Percentiles rank a stretch among this genome's conserved stretches.
phyloP scores from a whole-genome alignment of 2,888 invertebrate species.

The Anoplius nigerrimus region DNA sequence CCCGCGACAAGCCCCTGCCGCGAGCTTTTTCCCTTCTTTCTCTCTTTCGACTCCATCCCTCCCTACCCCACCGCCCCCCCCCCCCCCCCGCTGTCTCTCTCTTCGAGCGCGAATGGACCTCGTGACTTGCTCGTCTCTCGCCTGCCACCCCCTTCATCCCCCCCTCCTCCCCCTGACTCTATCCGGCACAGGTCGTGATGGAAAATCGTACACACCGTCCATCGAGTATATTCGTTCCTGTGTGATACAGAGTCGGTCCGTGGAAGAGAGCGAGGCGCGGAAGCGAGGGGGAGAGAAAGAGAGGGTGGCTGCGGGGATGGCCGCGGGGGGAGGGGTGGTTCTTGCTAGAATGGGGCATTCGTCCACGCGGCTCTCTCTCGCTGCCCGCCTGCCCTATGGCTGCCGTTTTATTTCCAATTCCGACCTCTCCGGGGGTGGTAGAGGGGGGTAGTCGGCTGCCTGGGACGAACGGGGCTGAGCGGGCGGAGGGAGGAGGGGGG shows the following conservation, averaged over 20 bases:
- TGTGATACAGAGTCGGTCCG: constrained; percentile 21
- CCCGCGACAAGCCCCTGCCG: constrained; percentile 32
- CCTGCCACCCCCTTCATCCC: constrained; percentile 31
- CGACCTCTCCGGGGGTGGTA: constrained; percentile 31
- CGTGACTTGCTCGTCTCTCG: constrained; percentile 43
- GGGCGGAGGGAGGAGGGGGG: constrained; percentile 17
- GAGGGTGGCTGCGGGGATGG: constrained; percentile 31
- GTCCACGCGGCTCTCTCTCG: constrained; percentile 29
- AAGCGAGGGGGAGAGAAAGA: constrained; percentile 16
- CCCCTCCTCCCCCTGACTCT: constrained; percentile 15
- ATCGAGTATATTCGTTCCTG: constrained; percentile 44
- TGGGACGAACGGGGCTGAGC: background rate
- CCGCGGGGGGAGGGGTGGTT: constrained; percentile 41
- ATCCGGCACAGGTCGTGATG: constrained; percentile 37
- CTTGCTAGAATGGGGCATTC: constrained; percentile 44
- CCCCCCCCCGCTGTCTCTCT: constrained; percentile 39
- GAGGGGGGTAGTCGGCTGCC: background rate
- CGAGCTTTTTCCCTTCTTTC: constrained; percentile 4
- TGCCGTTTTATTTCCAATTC: constrained; percentile 68
- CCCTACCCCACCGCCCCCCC: constrained; percentile 28
- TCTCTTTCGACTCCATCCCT: constrained; percentile 29
- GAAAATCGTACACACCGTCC: constrained; percentile 44
- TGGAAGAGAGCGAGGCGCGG: constrained; percentile 16
- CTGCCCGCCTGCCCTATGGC: constrained; percentile 34
- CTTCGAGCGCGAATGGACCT: constrained; percentile 30